phyloP scores from a whole-genome alignment of 1,140 invertebrate genomes.

The Platorchestia sp. region DNA sequence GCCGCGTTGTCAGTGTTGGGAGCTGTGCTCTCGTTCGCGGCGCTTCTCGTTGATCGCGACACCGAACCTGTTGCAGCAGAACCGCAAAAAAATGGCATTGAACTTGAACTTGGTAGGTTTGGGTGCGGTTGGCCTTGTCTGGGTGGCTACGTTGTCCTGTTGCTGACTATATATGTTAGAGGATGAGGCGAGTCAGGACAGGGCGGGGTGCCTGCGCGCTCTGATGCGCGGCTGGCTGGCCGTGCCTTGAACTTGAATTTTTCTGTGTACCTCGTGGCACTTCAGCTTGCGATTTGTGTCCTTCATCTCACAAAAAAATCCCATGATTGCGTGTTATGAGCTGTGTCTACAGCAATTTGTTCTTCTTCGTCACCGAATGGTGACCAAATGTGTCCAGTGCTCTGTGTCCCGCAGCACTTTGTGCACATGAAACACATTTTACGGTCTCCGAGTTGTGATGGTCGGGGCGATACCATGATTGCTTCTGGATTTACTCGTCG shows the following conservation, averaged over 20 bases:
- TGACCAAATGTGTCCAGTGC: background rate
- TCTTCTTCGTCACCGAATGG: background rate
- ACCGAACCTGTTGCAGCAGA: background rate
- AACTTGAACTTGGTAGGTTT: background rate
- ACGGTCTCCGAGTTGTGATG: background rate
- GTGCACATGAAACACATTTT: background rate
- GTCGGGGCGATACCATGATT: background rate
- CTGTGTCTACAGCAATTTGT: background rate
- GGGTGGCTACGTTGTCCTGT: background rate
- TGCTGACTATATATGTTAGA: background rate
- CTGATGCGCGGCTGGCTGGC: background rate
- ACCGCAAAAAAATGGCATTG: background rate
- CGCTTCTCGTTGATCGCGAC: background rate
- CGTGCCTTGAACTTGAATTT: background rate
- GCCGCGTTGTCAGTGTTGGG: background rate
- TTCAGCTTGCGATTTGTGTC: background rate
- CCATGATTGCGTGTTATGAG: background rate
- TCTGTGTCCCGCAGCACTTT: background rate
- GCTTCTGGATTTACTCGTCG: background rate
- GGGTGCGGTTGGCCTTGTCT: background rate
- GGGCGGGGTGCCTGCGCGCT: background rate
- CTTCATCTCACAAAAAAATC: background rate
- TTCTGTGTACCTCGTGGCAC: background rate
- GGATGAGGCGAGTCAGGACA: background rate
- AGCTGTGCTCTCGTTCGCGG: background rate